phyloP scores from a whole-genome alignment of 2,113 vertebrate genomes.

The Motacilla tschutschensis region DNA sequence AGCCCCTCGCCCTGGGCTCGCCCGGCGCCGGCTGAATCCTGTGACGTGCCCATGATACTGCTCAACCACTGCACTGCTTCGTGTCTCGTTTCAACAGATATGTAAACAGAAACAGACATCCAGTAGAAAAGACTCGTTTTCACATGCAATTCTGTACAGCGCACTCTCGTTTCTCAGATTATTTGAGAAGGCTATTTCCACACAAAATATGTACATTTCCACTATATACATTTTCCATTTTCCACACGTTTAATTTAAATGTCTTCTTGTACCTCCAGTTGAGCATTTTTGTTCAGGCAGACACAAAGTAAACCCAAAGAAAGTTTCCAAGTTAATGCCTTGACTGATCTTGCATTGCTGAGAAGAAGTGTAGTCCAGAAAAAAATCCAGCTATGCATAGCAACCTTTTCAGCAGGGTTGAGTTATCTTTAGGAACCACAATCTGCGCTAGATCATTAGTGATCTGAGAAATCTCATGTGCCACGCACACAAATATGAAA shows the following conservation, averaged over 20 bases:
- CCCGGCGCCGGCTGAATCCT: neutral
- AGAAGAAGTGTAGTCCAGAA: conserved; percentile 79
- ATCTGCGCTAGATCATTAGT: conserved; percentile 95
- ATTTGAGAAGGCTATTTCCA: conserved; percentile 32
- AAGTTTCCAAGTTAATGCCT: conserved; percentile 47
- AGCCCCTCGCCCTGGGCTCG: neutral
- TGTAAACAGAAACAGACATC: conserved; percentile 62
- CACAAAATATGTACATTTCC: conserved; percentile 46
- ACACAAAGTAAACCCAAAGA: conserved; percentile 33
- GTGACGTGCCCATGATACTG: neutral
- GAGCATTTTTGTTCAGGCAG: conserved; percentile 38
- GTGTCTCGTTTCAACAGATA: conserved; percentile 13
- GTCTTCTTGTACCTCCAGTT: conserved; percentile 41
- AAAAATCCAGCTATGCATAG: conserved; percentile 75
- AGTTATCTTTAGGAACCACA: conserved; percentile 90
- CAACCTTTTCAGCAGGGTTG: conserved; percentile 85
- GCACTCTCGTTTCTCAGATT: conserved; percentile 18
- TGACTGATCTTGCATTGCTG: conserved; percentile 70
- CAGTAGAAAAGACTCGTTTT: conserved; percentile 64
- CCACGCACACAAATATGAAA: conserved; percentile 97
- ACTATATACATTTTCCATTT: conserved; percentile 48
- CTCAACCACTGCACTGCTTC: conserved; percentile 1
- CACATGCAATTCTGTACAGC: conserved; percentile 66
- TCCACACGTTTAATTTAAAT: conserved; percentile 19
- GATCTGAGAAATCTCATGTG: conserved; percentile 95